Base-by-base conservation (phyloP, 2,113 vertebrate species). In the Paramisgurnus dabryanus region DNA sequence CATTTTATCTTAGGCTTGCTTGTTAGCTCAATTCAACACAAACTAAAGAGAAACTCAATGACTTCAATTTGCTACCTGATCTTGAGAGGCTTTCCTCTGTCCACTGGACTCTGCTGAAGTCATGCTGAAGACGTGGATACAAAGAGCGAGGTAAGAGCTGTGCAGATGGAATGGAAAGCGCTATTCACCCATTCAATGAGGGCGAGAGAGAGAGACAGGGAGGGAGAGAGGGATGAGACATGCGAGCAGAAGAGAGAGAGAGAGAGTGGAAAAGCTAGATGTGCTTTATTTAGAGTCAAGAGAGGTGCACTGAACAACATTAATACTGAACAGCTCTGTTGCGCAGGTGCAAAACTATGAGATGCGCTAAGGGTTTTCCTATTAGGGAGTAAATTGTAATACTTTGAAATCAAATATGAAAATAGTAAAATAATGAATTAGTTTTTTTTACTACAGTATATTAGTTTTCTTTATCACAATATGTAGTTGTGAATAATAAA, bases 51-150 rank as follows among this genome's bases (percentile, higher is more conserved):
- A 34, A 49, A 43, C 58, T 63, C 10, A 12, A 7, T 5, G 72
- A 49, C 57, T 61, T 74, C 0, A 76, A n/a, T 53, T 55, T 47
- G 1, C 74, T 76, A 98, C 97, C 97, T 96, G 95, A 3, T 98
- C 96, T 78, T 93, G 95, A 87, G 85, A 89, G 67, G 94, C 87
- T 89, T 97, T 98, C 79, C 85, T 93, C 76, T 95, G 89, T 79
- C 92, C 92, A 84, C 88, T 94, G 75, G 90, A 89, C 74, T 98
- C 97, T 60, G 93, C 93, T 74, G 96, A 97, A 92, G 96, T 98
- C 97, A 98, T 88, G 71, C 68, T 47, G 67, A 88, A 88, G 86
- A 82, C 79, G 79, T 27, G 64, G 50, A 67, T 68, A 82, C 41
- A 45, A 67, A 82, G 15, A 78, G 57, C 66, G 72, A 78, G 83